Evolutionary conservation across 2,888 invertebrate species (phyloP), one percentile per base, ranked within the genome.

Genomic region (Chrysomela aeneicollis): DNA sequence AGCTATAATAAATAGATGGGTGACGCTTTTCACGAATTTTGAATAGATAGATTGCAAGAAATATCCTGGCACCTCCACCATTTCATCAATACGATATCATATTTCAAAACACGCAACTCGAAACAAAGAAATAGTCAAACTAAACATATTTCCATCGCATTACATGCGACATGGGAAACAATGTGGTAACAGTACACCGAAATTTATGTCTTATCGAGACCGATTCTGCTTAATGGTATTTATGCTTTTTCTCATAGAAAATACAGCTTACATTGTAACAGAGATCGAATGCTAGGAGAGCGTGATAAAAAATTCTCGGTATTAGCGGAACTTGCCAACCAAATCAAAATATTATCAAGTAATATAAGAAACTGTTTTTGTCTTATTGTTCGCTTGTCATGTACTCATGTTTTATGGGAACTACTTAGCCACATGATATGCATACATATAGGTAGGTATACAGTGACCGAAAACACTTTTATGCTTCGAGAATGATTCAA

Each of bases 291-390:
- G 59, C 3, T 15, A 55, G 50, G 18, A 49, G 54, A 37, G 42
- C 47, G 61, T 50, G 64, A 66, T 64, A 64, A 70, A 68, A 67
- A 67, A 55, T 71, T 73, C 71, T 67, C 46, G 62, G 72, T 72
- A 72, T 61, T 63, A 60, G 52, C 63, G 61, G 42, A 64, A 62
- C 68, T 59, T 71, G 71, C 71, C 35, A 63, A 69, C 61, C 62
- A 59, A 68, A 71, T 68, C 71, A 69, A 49, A 71, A 67, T 65
- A 69, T 73, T 72, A 74, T 74, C 73, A 69, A 72, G 75, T 71
- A 73, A 75, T 67, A 66, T 72, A 72, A 73, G 72, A 70, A 64
- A 69, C 68, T 70, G 72, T 72, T 71, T 71, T 66, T 53, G 61
- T 68, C 60, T 69, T 62, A 47, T 64, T 60, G 53, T 60, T 64